Evolutionary conservation across 2,888 invertebrate species (phyloP).

Genomic region (Corbicula japonica): DNA sequence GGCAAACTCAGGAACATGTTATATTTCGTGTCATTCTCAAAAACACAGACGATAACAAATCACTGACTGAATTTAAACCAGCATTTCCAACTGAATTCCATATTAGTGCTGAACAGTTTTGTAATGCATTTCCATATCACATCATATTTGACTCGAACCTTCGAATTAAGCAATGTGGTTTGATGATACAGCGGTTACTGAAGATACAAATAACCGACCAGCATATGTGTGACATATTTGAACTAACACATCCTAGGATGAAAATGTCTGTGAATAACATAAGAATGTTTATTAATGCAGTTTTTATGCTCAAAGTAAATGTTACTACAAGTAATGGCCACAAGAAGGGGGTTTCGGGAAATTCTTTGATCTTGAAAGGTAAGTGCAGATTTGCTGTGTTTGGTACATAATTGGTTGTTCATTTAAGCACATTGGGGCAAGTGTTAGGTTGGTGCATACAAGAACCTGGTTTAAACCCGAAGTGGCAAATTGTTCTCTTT

Average conservation of each 20-base stretch:
- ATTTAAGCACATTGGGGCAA: too few relatives aligned
- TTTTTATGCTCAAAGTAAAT: constrained; percentile 75
- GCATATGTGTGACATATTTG: constrained; percentile 70
- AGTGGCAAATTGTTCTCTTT: too few relatives aligned
- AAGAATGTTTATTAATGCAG: constrained; percentile 81
- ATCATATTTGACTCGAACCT: constrained; percentile 82
- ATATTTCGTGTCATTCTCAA: constrained; percentile 72
- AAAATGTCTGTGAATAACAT: constrained; percentile 78
- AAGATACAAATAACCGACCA: constrained; percentile 39
- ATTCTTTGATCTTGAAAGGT: constrained; percentile 53
- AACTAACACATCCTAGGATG: constrained; percentile 81
- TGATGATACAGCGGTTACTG: constrained; percentile 74
- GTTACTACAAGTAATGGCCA: not conserved
- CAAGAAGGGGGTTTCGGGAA: constrained; percentile 25
- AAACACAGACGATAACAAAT: constrained; percentile 28
- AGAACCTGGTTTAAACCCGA: too few relatives aligned
- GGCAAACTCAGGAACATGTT: constrained; percentile 76
- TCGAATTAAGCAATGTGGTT: constrained; percentile 78
- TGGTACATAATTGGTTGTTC: not conserved
- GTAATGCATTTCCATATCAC: constrained; percentile 83
- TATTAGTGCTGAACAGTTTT: constrained; percentile 77
- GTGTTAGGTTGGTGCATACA: too few relatives aligned
- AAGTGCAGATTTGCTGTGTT: constrained; percentile 3
- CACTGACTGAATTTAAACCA: constrained; percentile 51
- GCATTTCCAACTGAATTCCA: constrained; percentile 60